Conservation (phyloP, 1,140 invertebrate species). For the Trachelipus rathkii region DNA sequence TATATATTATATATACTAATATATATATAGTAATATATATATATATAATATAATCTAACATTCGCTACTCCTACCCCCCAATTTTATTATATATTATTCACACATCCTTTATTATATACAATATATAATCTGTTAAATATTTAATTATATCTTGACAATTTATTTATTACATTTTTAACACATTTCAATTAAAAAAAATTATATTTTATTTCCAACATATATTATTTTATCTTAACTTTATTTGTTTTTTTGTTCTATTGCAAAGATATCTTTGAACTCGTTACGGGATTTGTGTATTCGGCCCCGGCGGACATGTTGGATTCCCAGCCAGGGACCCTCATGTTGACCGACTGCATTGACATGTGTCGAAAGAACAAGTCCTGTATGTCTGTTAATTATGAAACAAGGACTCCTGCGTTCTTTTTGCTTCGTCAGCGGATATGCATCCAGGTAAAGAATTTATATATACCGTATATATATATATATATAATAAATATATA, state of each 20-base stretch:
- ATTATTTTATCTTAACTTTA: background rate
- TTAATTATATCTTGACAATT: too few species aligned
- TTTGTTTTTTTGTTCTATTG: background rate
- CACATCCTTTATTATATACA: too few species aligned
- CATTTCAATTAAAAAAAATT: too few species aligned
- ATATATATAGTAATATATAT: too few species aligned
- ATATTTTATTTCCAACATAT: too few species aligned
- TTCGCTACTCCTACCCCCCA: too few species aligned
- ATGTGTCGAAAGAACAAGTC: slow-evolving; percentile 51
- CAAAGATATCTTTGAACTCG: slow-evolving; percentile 53
- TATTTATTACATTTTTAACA: too few species aligned
- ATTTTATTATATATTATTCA: too few species aligned
- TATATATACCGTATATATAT: background rate
- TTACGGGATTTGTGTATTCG: slow-evolving; percentile 56
- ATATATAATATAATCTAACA: too few species aligned
- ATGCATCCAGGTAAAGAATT: slow-evolving; percentile 49
- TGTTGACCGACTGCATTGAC: slow-evolving; percentile 54
- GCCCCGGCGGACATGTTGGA: slow-evolving; percentile 53
- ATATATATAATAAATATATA: background rate
- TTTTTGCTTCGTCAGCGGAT: slow-evolving; percentile 52
- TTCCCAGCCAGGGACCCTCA: slow-evolving; percentile 53
- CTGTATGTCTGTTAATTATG: slow-evolving; percentile 56
- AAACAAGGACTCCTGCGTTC: slow-evolving; percentile 56
- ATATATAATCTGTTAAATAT: too few species aligned
- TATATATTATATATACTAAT: too few species aligned